Percentiles rank a stretch among this genome's conserved stretches.
Conservation (phyloP, 2,888 invertebrate genomes). For the Xylota sylvarum region DNA sequence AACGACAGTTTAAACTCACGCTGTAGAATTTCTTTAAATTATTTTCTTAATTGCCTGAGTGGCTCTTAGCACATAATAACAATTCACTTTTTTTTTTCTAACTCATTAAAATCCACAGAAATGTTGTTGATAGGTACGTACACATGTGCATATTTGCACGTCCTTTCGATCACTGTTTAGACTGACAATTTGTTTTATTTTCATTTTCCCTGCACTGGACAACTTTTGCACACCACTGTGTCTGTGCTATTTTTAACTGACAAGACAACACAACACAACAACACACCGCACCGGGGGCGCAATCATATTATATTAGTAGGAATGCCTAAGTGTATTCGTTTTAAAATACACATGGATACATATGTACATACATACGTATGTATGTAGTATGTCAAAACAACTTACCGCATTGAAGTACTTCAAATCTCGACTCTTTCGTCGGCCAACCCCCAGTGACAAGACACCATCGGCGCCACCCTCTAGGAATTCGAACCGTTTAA, state of each 20-base stretch:
- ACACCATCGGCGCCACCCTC: conserved; percentile 81
- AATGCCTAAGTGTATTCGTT: conserved; percentile 2
- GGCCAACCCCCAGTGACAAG: conserved; percentile 71
- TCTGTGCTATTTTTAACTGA: conserved; percentile 11
- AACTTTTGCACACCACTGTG: background rate
- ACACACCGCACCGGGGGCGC: conserved; percentile 8
- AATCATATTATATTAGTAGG: background rate
- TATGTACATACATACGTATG: background rate
- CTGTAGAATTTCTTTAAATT: too few species aligned
- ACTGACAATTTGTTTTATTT: background rate
- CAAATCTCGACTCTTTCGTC: conserved; percentile 83
- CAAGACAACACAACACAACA: background rate
- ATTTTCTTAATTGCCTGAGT: background rate
- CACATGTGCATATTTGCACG: too few species aligned
- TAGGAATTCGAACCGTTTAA: conserved; percentile 84
- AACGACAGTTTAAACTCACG: background rate
- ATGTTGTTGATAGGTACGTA: too few species aligned
- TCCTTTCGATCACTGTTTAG: too few species aligned
- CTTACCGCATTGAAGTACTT: conserved; percentile 84
- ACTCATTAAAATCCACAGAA: too few species aligned
- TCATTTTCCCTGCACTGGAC: background rate
- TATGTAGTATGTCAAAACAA: conserved; percentile 66
- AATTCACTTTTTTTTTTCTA: background rate
- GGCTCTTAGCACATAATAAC: background rate
- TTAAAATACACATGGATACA: background rate